Percentiles rank a stretch among this genome's conserved stretches.
These are phyloP conservation scores for Allygus modestus DNA, from an alignment of 2,888 invertebrate genomes.

Conservation along the genomic window DNA sequence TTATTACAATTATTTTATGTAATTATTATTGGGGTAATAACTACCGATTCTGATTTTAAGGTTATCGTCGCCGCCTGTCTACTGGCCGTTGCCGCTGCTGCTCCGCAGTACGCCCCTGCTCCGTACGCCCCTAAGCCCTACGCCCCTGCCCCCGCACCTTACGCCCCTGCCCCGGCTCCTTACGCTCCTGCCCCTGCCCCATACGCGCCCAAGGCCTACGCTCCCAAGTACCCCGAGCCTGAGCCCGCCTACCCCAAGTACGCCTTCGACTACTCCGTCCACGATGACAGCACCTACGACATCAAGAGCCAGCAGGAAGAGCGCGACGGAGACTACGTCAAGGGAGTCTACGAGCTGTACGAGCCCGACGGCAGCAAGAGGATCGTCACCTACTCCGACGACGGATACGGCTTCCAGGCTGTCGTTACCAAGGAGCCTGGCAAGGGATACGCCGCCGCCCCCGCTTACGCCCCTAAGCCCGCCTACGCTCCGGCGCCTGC, in stretches of 20 bases:
- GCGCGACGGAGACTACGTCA: conserved; percentile 70
- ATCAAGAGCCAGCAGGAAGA: conserved; percentile 69
- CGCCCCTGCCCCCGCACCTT: conserved; percentile 69
- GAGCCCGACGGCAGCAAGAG: conserved; percentile 63
- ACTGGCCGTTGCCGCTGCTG: conserved; percentile 74
- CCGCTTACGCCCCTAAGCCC: conserved; percentile 64
- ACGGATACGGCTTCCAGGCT: conserved; percentile 71
- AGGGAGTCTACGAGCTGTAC: conserved; percentile 68
- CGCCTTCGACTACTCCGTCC: conserved; percentile 59
- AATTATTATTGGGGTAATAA: no score
- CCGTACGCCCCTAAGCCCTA: conserved; percentile 47
- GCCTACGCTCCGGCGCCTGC: conserved; percentile 18
- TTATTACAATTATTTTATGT: no score
- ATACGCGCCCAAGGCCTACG: conserved; percentile 70
- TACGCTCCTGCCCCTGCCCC: conserved; percentile 74
- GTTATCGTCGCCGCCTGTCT: conserved; percentile 77
- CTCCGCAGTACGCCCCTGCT: conserved; percentile 21
- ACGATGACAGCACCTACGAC: conserved; percentile 70
- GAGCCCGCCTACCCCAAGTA: conserved; percentile 67
- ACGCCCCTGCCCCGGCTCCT: conserved; percentile 1
- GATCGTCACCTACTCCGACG: conserved; percentile 69
- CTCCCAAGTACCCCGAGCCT: conserved; percentile 68
- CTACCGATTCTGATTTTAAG: conserved; percentile 69
- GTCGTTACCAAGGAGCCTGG: conserved; percentile 69
- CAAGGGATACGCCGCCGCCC: conserved; percentile 37